These are phyloP conservation scores for Montipora capitata DNA, from an alignment of 92 coral and sea anemone species.

Conservation along the genomic window DNA sequence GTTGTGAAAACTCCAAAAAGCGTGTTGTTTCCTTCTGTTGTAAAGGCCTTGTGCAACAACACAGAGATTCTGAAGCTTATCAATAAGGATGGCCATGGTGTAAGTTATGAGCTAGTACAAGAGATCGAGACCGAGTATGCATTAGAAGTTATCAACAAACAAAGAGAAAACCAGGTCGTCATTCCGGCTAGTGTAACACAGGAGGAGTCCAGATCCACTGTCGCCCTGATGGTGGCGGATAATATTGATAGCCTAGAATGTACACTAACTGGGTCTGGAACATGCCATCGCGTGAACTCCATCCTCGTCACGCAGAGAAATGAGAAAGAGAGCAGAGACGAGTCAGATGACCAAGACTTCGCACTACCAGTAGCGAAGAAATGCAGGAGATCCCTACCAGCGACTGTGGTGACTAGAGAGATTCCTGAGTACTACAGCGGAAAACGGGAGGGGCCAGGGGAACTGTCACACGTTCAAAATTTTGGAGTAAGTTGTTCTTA, in stretches of 20 bases:
- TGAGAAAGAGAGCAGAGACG: slow-evolving; percentile 27
- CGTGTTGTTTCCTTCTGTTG: slow-evolving; percentile 72
- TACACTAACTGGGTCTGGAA: slow-evolving; percentile 81
- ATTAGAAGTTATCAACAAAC: slow-evolving; percentile 60
- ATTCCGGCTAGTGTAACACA: slow-evolving; percentile 49
- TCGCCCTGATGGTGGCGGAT: slow-evolving; percentile 79
- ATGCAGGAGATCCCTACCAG: slow-evolving; percentile 75
- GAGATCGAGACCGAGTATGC: slow-evolving; percentile 80
- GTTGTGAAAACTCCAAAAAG: slow-evolving; percentile 75
- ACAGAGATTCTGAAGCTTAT: slow-evolving; percentile 76
- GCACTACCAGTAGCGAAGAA: slow-evolving; percentile 66
- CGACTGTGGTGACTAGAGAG: slow-evolving; percentile 63
- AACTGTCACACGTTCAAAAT: slow-evolving; percentile 63
- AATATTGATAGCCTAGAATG: slow-evolving; percentile 79
- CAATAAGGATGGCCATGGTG: slow-evolving; percentile 75
- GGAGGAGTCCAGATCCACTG: slow-evolving; percentile 31
- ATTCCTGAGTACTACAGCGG: slow-evolving; percentile 87
- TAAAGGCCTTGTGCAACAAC: slow-evolving; percentile 80
- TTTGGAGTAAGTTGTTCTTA: slow-evolving; percentile 70
- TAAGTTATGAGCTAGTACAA: slow-evolving; percentile 74
- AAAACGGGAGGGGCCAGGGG: slow-evolving; percentile 81
- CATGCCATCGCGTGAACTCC: slow-evolving; percentile 78
- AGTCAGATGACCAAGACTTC: slow-evolving; percentile 38
- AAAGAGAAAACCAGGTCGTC: slow-evolving; percentile 62
- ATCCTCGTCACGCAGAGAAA: slow-evolving; percentile 71